phyloP scores from a whole-genome alignment of 2,113 vertebrate genomes.

The Otis tarda region DNA sequence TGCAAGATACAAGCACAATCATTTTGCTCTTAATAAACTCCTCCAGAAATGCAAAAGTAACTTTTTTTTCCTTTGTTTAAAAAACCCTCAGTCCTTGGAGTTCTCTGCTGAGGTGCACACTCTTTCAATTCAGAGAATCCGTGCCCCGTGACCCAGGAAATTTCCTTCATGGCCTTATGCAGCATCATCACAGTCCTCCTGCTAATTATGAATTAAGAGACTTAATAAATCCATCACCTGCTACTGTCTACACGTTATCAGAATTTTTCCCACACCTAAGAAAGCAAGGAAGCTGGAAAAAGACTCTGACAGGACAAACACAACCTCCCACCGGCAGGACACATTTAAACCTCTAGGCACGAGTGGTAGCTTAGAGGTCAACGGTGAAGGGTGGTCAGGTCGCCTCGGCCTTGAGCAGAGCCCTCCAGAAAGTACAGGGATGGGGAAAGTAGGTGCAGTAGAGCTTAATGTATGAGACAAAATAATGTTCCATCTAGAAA shows the following conservation, averaged over 20 bases:
- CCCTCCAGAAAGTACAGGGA: neutral
- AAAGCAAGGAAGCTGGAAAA: neutral
- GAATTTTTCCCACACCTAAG: neutral
- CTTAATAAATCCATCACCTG: neutral
- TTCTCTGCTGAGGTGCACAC: neutral
- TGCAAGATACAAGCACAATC: neutral
- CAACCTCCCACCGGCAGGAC: neutral
- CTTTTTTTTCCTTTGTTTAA: neutral
- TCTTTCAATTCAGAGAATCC: neutral
- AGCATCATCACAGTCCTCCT: neutral
- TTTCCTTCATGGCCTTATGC: neutral
- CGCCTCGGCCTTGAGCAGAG: accelerated
- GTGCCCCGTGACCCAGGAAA: accelerated
- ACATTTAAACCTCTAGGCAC: neutral
- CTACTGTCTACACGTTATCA: neutral
- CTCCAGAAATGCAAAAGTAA: neutral
- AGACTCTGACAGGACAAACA: neutral
- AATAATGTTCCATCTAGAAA: neutral
- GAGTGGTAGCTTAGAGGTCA: neutral
- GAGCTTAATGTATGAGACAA: neutral
- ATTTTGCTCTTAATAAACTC: neutral
- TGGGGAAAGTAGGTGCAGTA: neutral
- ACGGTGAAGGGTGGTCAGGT: neutral
- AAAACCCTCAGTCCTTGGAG: neutral
- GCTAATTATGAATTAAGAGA: neutral